phyloP scores from a whole-genome alignment of 2,888 invertebrate genomes.

The Nesidiocoris tenuis region DNA sequence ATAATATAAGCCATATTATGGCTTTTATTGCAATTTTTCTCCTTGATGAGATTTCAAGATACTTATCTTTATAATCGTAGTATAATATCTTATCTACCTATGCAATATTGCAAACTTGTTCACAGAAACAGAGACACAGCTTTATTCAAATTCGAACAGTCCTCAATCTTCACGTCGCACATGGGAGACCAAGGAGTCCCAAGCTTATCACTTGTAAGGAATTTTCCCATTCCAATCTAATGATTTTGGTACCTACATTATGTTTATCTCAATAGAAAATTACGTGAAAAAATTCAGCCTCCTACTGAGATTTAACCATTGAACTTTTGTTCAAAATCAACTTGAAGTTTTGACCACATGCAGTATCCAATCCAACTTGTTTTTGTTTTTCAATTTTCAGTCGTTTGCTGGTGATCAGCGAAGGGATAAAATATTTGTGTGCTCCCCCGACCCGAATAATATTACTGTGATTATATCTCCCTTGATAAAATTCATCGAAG shows the following conservation, averaged over 20 bases:
- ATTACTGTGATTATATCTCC: slow-evolving; percentile 79
- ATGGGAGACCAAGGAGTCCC: slow-evolving; percentile 56
- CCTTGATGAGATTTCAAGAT: no score
- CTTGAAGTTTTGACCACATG: neutral
- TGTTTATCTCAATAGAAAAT: no score
- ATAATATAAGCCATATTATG: no score
- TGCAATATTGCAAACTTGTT: no score
- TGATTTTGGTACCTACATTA: no score
- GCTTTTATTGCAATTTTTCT: no score
- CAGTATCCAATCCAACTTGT: neutral
- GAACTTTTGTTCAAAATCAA: no score
- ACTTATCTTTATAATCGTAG: no score
- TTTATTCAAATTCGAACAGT: slow-evolving; percentile 72
- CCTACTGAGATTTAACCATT: no score
- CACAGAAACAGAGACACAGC: slow-evolving; percentile 60
- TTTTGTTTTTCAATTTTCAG: slow-evolving; percentile 12
- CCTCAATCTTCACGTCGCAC: slow-evolving; percentile 54
- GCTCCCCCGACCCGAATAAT: slow-evolving; percentile 71
- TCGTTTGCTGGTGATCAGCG: slow-evolving; percentile 44
- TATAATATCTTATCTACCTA: no score
- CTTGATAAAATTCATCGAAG: slow-evolving; percentile 77
- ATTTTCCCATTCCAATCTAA: no score
- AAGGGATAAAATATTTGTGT: slow-evolving; percentile 68
- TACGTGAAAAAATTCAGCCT: no score
- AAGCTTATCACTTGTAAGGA: slow-evolving; percentile 30